phyloP scores from a whole-genome alignment of 2,113 vertebrate species.

The Mesoclemmys tuberculata region DNA sequence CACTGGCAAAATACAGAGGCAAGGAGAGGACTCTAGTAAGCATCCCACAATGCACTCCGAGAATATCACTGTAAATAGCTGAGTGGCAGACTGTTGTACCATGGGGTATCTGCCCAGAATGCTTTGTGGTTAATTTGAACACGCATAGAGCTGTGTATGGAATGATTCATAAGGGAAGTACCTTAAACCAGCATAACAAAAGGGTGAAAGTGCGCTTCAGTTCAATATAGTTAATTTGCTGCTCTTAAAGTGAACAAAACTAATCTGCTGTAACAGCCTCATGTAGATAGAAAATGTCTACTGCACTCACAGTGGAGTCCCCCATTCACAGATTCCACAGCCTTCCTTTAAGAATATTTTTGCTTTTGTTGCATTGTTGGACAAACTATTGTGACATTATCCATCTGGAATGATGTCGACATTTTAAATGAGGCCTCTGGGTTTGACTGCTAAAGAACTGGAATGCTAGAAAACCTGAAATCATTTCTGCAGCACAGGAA shows the following conservation, averaged over 20 bases:
- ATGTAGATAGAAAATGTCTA: no score
- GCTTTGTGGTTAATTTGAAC: not conserved
- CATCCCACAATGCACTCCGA: not conserved
- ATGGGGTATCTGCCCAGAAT: not conserved
- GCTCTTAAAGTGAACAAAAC: no score
- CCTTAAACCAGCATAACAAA: not conserved
- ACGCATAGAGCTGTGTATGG: not conserved
- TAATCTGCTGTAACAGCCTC: no score
- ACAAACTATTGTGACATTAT: not conserved
- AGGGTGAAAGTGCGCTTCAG: no score
- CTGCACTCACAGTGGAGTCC: not conserved
- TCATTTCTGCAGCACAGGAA: not conserved
- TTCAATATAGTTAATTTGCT: no score
- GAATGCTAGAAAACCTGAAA: not conserved
- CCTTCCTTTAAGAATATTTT: not conserved
- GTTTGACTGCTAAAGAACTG: not conserved
- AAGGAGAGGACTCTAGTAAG: not conserved
- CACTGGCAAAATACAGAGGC: not conserved
- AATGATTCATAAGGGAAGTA: not conserved
- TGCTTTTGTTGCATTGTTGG: not conserved
- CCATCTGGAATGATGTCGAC: not conserved
- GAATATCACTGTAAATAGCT: not conserved
- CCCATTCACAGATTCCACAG: not conserved
- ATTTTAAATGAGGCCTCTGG: not conserved
- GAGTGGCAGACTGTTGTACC: not conserved